Conservation (phyloP, 2,888 invertebrate species). For the Tenthredo distinguenda region DNA sequence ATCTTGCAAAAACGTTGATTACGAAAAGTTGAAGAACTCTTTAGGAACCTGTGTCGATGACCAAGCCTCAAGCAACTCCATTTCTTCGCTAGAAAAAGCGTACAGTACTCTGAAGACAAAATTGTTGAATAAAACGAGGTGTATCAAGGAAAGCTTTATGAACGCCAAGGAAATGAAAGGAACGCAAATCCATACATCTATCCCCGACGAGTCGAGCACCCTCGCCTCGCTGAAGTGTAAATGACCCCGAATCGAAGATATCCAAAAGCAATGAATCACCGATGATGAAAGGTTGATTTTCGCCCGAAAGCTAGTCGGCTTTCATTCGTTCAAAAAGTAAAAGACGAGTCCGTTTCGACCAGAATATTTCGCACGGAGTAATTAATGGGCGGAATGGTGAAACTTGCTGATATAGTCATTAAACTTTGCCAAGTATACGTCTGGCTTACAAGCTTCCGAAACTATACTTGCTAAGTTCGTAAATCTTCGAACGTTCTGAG, state of each 20-base stretch:
- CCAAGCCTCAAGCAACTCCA: neutral
- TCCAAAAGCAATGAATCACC: neutral
- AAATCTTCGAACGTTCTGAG: neutral
- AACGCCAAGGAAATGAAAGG: neutral
- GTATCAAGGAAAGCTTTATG: neutral
- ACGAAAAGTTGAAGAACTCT: neutral
- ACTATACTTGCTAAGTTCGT: constrained; percentile 12
- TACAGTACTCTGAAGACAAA: constrained; percentile 13
- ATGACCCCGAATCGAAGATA: neutral
- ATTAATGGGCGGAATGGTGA: neutral
- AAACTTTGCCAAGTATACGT: constrained; percentile 14
- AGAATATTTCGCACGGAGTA: neutral
- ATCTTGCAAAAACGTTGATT: neutral
- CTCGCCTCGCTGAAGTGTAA: neutral
- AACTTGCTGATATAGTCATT: neutral
- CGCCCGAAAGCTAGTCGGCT: neutral
- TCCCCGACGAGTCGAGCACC: neutral
- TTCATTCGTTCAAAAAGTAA: neutral
- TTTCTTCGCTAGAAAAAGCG: constrained; percentile 21
- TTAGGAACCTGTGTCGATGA: neutral
- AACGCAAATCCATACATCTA: neutral
- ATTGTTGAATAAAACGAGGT: constrained; percentile 10
- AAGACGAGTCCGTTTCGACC: neutral
- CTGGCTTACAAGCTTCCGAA: constrained; percentile 7
- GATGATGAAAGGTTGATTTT: neutral